phyloP scores from a whole-genome alignment of 1,140 invertebrate species.

The Episyrphus balteatus region DNA sequence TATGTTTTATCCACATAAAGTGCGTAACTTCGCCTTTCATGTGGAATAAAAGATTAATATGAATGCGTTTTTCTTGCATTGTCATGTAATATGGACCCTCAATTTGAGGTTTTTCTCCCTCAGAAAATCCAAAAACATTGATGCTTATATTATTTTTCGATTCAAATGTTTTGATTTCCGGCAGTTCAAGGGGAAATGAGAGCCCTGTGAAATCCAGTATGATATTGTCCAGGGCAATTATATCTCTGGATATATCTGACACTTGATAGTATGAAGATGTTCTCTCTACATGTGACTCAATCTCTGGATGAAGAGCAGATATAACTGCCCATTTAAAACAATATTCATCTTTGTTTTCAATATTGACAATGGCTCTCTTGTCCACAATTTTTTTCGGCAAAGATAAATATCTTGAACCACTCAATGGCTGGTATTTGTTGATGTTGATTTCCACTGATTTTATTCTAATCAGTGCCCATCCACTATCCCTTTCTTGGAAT shows the following conservation, averaged over 20 bases:
- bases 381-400: slow-evolving; percentile 15
- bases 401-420: slow-evolving; percentile 15
- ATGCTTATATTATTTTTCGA: too few relatives aligned
- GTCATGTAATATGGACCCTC: not conserved
- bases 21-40: slow-evolving; percentile 7
- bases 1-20: slow-evolving; percentile 10
- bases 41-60: slow-evolving; percentile 7
- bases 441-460: slow-evolving; percentile 20
- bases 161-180: too few relatives aligned
- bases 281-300: not conserved
- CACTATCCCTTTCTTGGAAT: slow-evolving; percentile 24
- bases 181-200: too few relatives aligned
- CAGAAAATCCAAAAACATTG: too few relatives aligned
- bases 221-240: too few relatives aligned
- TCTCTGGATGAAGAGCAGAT: slow-evolving; percentile 11
- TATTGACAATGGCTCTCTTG: slow-evolving; percentile 25
- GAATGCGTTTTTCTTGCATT: not conserved
- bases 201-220: too few relatives aligned
- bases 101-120: too few relatives aligned
- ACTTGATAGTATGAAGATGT: not conserved
- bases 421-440: slow-evolving; percentile 21
- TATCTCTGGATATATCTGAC: too few relatives aligned
- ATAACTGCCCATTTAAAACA: slow-evolving; percentile 22
- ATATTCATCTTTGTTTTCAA: slow-evolving; percentile 17
- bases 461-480: slow-evolving; percentile 24